These are phyloP conservation scores for Lysandra bellargus DNA, from an alignment of 2,888 invertebrate species.

Conservation along the genomic window DNA sequence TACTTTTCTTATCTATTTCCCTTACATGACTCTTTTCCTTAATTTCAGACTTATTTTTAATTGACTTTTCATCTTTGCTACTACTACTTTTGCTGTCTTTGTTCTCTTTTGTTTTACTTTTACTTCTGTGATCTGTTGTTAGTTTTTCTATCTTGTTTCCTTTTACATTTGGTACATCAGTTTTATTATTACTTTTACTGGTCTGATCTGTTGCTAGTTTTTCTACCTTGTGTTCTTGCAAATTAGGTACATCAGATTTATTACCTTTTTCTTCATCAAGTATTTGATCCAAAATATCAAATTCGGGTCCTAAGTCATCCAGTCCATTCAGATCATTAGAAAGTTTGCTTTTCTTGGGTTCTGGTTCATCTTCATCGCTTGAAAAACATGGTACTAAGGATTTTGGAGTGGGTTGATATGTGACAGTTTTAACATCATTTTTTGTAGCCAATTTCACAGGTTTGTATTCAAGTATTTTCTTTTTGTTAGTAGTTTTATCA, in stretches of 20 bases:
- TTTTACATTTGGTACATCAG: slow-evolving; percentile 37
- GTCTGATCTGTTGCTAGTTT: slow-evolving; percentile 32
- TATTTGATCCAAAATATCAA: slow-evolving; percentile 76
- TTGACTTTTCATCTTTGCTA: slow-evolving; percentile 46
- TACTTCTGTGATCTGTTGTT: slow-evolving; percentile 37
- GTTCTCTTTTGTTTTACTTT: slow-evolving; percentile 44
- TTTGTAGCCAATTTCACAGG: slow-evolving; percentile 61
- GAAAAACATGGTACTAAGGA: slow-evolving; percentile 72
- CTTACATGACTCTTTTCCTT: slow-evolving; percentile 45
- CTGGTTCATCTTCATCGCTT: slow-evolving; percentile 75
- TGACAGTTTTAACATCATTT: slow-evolving; percentile 54
- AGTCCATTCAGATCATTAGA: slow-evolving; percentile 67
- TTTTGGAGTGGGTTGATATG: slow-evolving; percentile 73
- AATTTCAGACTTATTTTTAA: slow-evolving; percentile 48
- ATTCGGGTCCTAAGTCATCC: slow-evolving; percentile 74
- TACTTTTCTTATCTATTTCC: slow-evolving; percentile 40
- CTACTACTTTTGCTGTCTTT: slow-evolving; percentile 43
- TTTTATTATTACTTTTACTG: slow-evolving; percentile 37
- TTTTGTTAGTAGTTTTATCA: slow-evolving; percentile 62
- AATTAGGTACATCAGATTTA: slow-evolving; percentile 35
- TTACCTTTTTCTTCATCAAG: slow-evolving; percentile 67
- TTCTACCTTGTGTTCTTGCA: slow-evolving; percentile 40
- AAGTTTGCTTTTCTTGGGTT: slow-evolving; percentile 61
- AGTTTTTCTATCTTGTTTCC: slow-evolving; percentile 40
- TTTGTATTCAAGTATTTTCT: slow-evolving; percentile 72